A percentile compares a stretch with the other conserved stretches of the same genome.
Evolutionary conservation across 2,113 vertebrate species (phyloP).

Genomic region (Hiodon alosoides): DNA sequence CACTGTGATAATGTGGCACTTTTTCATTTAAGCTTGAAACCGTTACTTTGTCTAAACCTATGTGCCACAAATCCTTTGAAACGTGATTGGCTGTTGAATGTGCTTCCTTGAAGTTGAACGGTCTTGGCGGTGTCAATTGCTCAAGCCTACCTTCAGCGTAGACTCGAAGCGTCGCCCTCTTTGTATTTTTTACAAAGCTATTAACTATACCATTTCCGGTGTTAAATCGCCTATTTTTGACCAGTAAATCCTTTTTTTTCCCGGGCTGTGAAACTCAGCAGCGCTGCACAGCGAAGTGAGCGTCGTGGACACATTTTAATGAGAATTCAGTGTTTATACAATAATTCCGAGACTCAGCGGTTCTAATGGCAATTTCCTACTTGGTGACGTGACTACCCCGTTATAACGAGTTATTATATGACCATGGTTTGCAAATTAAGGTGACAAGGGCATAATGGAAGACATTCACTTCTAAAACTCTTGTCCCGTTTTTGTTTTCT

Average conservation of each 20-base stretch:
- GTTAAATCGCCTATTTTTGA: background rate
- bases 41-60: constrained; percentile 38
- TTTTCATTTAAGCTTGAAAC: constrained; percentile 31
- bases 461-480: too few relatives aligned
- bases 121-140: background rate
- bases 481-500: too few relatives aligned
- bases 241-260: background rate
- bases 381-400: too few relatives aligned
- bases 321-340: too few relatives aligned
- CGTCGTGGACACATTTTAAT: too few relatives aligned
- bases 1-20: constrained; percentile 1
- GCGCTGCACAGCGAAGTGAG: too few relatives aligned
- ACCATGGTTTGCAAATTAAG: too few relatives aligned
- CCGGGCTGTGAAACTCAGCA: background rate
- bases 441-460: too few relatives aligned
- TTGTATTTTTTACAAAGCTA: background rate
- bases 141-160: background rate
- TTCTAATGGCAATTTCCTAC: too few relatives aligned
- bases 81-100: constrained; percentile 29
- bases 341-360: too few relatives aligned
- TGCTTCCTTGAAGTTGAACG: constrained; percentile 15
- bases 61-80: constrained; percentile 7
- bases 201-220: background rate
- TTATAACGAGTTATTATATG: too few relatives aligned
- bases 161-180: background rate